Evolutionary conservation across 2,797 vertebrate genomes (phyloP), one percentile per base, ranked within the genome.

Genomic region (Austrolebias charrua): DNA sequence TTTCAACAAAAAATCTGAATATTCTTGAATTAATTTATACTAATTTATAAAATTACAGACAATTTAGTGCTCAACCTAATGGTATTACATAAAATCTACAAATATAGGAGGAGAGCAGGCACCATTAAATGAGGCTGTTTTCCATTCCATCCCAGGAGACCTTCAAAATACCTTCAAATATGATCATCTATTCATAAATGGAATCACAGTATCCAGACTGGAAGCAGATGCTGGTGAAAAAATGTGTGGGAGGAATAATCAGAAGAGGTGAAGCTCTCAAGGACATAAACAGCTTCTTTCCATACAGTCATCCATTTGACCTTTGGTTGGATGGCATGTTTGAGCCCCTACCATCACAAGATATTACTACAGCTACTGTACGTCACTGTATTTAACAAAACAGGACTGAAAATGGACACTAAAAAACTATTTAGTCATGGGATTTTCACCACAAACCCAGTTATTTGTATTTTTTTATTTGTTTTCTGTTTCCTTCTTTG

Each of bases 111-210:
- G 24, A 55, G 61, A 65, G 66, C 70, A 60, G 62, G 10, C 51
- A 61, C 59, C 66, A 78, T 72, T 67, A 76, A 70, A 69, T 72
- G 53, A 73, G 16, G 69, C 51, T 11, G 6, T 62, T 70, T 76
- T 82, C 40, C 50, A 45, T 42, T 70, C 49, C 50, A 56, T 56
- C 68, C 47, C 52, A 24, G 46, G 50, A 64, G 43, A 81, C 80
- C 77, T 77, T 79, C 55, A 72, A 66, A 72, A 63, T 45, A 74
- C 81, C 79, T 80, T 80, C 75, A 62, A 71, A 71, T 63, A 76
- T 73, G 49, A 79, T 78, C 43, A 65, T 75, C 61, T 76, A 64
- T 85, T 81, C 72, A 68, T 57, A 70, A 60, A 43, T 55, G 44
- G 12, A 67, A 38, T 64, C 59, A 66, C 66, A 31, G 69, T 44